Evolutionary conservation across 2,113 vertebrate species (phyloP).

Genomic region (Scolopax mira): DNA sequence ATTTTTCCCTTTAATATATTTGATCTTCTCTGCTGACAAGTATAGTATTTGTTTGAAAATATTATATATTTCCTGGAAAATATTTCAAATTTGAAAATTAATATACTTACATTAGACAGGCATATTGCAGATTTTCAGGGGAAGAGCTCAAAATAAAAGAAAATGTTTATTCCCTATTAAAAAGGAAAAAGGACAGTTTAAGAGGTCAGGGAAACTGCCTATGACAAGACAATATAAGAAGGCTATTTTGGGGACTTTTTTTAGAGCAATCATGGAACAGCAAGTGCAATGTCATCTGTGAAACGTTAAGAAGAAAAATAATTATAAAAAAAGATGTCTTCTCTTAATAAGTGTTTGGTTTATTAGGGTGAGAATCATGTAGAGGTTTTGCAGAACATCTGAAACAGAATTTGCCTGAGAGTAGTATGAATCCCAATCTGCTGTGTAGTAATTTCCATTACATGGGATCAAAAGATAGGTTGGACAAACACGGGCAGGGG

Average conservation of each 20-base stretch:
- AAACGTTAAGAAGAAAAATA: neutral
- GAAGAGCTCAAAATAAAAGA: neutral
- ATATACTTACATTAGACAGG: neutral
- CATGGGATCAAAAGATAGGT: neutral
- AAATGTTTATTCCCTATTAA: neutral
- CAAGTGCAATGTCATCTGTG: neutral
- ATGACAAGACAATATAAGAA: neutral
- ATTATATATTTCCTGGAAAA: neutral
- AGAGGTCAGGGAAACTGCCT: neutral
- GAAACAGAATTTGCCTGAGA: neutral
- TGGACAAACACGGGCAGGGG: neutral
- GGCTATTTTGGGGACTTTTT: neutral
- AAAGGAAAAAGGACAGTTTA: neutral
- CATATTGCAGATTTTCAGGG: neutral
- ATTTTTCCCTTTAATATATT: neutral
- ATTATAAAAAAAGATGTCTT: neutral
- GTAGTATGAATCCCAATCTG: neutral
- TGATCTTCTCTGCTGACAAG: neutral
- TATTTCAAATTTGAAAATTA: neutral
- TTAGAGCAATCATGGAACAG: neutral
- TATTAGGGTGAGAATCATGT: neutral
- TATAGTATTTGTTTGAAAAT: neutral
- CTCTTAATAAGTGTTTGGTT: neutral
- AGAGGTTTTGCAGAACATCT: neutral
- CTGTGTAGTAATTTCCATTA: neutral